Evolutionary conservation across 2,888 invertebrate genomes (phyloP).

Genomic region (Drosophila birchii): DNA sequence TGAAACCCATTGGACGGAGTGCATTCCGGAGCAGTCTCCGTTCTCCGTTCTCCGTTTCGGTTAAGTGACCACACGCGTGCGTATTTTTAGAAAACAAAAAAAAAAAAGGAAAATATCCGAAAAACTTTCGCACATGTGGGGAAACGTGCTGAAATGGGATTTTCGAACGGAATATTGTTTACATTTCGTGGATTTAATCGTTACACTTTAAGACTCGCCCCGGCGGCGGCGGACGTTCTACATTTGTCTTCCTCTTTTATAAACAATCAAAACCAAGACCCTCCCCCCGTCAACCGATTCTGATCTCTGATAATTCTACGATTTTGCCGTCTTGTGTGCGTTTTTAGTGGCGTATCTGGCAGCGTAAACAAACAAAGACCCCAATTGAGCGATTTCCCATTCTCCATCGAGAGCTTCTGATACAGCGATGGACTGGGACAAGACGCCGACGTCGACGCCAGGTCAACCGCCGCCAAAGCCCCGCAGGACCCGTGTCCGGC

Average conservation of each 20-base stretch:
- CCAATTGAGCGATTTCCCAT: conserved; percentile 64
- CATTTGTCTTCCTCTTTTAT: conserved; percentile 80
- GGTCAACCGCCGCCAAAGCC: conserved; percentile 68
- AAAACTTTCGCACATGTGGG: conserved; percentile 77
- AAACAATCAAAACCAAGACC: conserved; percentile 62
- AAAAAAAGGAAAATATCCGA: conserved; percentile 37
- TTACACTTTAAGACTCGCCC: conserved; percentile 68
- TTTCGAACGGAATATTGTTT: conserved; percentile 70
- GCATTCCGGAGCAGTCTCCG: conserved; percentile 49
- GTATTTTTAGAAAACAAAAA: conserved; percentile 49
- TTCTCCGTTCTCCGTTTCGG: conserved; percentile 42
- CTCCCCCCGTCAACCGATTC: conserved; percentile 52
- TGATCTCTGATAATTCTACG: conserved; percentile 74
- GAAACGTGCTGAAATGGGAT: conserved; percentile 74
- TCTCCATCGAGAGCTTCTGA: background rate
- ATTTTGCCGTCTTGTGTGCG: conserved; percentile 72
- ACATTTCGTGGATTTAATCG: conserved; percentile 72
- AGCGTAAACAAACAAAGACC: conserved; percentile 73
- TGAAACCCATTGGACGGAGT: conserved; percentile 49
- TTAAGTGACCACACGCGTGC: conserved; percentile 62
- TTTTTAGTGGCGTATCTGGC: conserved; percentile 72
- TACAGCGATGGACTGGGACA: conserved; percentile 52
- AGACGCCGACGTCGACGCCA: conserved; percentile 58
- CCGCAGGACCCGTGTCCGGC: conserved; percentile 59
- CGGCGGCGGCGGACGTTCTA: conserved; percentile 72